phyloP scores from a whole-genome alignment of 2,888 invertebrate species.

The Coelinius sp. region DNA sequence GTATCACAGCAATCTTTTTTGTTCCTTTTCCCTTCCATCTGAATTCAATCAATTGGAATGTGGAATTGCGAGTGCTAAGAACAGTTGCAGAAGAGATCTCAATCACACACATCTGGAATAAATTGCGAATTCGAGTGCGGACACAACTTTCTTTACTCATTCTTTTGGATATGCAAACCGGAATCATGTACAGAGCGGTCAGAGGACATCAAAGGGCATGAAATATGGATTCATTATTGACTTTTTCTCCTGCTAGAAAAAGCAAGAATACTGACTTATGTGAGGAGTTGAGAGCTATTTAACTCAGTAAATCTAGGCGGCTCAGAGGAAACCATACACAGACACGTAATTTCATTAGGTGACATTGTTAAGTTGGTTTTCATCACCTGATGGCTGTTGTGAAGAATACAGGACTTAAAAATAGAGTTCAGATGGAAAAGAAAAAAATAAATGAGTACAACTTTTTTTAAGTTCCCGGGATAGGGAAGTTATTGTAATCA shows the following conservation, averaged over 20 bases:
- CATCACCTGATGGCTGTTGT: slow-evolving; percentile 40
- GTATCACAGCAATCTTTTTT: too few relatives aligned
- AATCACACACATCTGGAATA: too few relatives aligned
- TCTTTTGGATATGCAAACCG: not conserved
- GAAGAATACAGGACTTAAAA: not conserved
- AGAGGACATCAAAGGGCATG: not conserved
- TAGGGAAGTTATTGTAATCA: too few relatives aligned
- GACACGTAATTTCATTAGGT: slow-evolving; percentile 57
- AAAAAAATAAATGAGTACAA: too few relatives aligned
- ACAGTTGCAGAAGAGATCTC: too few relatives aligned
- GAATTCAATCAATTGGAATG: too few relatives aligned
- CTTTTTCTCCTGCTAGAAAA: not conserved
- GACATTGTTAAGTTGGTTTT: slow-evolving; percentile 49
- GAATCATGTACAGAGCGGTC: not conserved
- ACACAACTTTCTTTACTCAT: too few relatives aligned
- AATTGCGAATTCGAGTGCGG: too few relatives aligned
- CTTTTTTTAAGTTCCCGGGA: too few relatives aligned
- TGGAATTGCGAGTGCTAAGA: too few relatives aligned
- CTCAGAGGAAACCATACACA: slow-evolving; percentile 58
- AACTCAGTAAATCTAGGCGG: slow-evolving; percentile 56
- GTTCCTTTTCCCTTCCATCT: too few relatives aligned
- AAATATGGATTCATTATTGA: slow-evolving; percentile 2
- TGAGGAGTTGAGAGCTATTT: slow-evolving; percentile 52
- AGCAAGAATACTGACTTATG: slow-evolving; percentile 29
- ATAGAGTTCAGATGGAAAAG: too few relatives aligned